These are phyloP conservation scores for Bothrops jararaca DNA, from an alignment of 2,113 vertebrate genomes.

Conservation along the genomic window DNA sequence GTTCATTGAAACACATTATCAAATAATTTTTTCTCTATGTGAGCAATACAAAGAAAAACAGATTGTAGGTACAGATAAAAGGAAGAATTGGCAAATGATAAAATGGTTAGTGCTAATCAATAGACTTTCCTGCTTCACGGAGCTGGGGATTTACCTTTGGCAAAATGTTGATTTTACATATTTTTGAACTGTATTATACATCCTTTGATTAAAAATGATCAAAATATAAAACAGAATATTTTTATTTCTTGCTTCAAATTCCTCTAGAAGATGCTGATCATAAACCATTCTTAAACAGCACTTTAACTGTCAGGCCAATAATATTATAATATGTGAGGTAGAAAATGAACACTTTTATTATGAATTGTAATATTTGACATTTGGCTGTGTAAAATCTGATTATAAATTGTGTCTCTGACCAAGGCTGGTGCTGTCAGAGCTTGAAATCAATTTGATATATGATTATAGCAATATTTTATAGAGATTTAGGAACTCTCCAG, in stretches of 20 bases:
- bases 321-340: conserved; percentile 2
- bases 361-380: conserved; percentile 48
- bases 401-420: conserved; percentile 37
- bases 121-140: conserved; percentile 48
- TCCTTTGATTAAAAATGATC: conserved; percentile 60
- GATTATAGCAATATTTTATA: conserved; percentile 30
- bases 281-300: conserved; percentile 39
- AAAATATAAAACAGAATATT: conserved; percentile 46
- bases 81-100: conserved; percentile 46
- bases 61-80: conserved; percentile 50
- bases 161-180: conserved; percentile 64
- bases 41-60: conserved; percentile 56
- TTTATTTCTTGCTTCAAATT: conserved; percentile 64
- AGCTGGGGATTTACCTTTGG: conserved; percentile 53
- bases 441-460: conserved; percentile 61
- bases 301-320: conserved; percentile 25
- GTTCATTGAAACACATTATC: conserved; percentile 60
- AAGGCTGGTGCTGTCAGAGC: conserved; percentile 47
- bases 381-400: conserved; percentile 41
- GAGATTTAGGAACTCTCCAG: conserved; percentile 53
- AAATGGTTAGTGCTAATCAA: conserved; percentile 34
- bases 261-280: conserved; percentile 40
- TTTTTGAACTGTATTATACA: conserved; percentile 43
- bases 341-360: conserved; percentile 47
- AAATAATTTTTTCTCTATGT: conserved; percentile 53